Percentiles rank a stretch among this genome's conserved stretches.
phyloP scores from a whole-genome alignment of 2,888 invertebrate species.

The Melanargia galathea region DNA sequence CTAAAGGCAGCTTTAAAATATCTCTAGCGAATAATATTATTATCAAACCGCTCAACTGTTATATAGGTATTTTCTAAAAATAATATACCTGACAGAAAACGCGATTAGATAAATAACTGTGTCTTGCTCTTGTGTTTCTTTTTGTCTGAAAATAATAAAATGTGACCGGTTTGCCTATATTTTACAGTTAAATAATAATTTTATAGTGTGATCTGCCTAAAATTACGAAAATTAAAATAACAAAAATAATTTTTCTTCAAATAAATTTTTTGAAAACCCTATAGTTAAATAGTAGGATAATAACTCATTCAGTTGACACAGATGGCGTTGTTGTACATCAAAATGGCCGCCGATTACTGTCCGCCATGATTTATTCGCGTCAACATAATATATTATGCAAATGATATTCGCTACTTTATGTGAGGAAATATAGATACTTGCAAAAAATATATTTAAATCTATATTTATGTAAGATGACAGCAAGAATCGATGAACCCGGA shows the following conservation, averaged over 20 bases:
- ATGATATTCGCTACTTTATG: conserved; percentile 33
- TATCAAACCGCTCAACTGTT: no score
- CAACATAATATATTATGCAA: conserved; percentile 67
- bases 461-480: background rate
- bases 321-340: conserved; percentile 79
- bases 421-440: conserved; percentile 2
- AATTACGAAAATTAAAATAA: no score
- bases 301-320: conserved; percentile 80
- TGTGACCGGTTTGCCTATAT: no score
- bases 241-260: no score
- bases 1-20: no score
- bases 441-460: background rate
- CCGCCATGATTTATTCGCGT: conserved; percentile 73
- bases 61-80: no score
- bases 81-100: no score
- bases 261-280: conserved; percentile 54
- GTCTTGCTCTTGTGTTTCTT: background rate
- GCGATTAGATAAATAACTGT: no score
- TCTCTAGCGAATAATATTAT: no score
- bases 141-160: background rate
- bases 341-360: conserved; percentile 77
- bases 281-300: conserved; percentile 55
- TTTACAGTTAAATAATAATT: no score
- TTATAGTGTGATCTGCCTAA: no score
- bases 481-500: conserved; percentile 8